phyloP scores from a whole-genome alignment of 1,140 invertebrate genomes.

The Drosophila jambulina region DNA sequence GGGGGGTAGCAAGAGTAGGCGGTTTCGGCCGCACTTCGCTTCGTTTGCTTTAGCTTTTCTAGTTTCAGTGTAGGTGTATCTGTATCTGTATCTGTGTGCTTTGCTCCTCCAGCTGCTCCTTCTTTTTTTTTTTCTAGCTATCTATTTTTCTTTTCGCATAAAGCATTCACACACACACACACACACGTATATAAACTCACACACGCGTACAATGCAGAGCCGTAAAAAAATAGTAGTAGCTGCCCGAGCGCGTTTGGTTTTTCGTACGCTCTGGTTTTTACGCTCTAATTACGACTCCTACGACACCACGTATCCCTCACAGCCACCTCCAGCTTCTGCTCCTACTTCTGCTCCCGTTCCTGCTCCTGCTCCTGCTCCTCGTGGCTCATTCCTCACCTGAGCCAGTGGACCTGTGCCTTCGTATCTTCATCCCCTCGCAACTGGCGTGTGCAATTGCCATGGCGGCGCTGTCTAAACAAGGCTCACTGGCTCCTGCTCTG shows the following conservation, averaged over 20 bases:
- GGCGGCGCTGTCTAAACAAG: slow-evolving; percentile 78
- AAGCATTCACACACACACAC: slow-evolving; percentile 64
- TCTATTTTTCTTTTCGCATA: slow-evolving; percentile 80
- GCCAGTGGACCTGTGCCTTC: neutral
- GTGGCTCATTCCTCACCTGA: neutral
- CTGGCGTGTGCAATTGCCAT: slow-evolving; percentile 77
- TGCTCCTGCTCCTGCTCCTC: neutral
- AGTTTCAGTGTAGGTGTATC: slow-evolving; percentile 34
- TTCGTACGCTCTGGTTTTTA: slow-evolving; percentile 83
- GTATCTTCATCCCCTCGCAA: slow-evolving; percentile 1
- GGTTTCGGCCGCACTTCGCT: slow-evolving; percentile 69
- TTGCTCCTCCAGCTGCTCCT: slow-evolving; percentile 42
- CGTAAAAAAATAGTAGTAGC: slow-evolving; percentile 72
- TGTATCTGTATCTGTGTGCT: neutral
- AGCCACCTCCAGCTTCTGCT: neutral
- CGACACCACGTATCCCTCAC: slow-evolving; percentile 39
- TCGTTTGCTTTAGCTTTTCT: slow-evolving; percentile 81
- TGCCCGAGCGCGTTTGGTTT: slow-evolving; percentile 79
- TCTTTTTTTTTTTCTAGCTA: slow-evolving; percentile 63
- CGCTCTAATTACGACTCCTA: slow-evolving; percentile 81
- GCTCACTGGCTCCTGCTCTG: slow-evolving; percentile 62
- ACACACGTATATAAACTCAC: slow-evolving; percentile 11
- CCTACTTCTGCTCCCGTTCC: neutral
- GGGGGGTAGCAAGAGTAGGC: neutral
- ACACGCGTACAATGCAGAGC: slow-evolving; percentile 56